A percentile compares a stretch with the other conserved stretches of the same genome.
Conservation (phyloP, 2,888 invertebrate species). For the Serripes groenlandicus region DNA sequence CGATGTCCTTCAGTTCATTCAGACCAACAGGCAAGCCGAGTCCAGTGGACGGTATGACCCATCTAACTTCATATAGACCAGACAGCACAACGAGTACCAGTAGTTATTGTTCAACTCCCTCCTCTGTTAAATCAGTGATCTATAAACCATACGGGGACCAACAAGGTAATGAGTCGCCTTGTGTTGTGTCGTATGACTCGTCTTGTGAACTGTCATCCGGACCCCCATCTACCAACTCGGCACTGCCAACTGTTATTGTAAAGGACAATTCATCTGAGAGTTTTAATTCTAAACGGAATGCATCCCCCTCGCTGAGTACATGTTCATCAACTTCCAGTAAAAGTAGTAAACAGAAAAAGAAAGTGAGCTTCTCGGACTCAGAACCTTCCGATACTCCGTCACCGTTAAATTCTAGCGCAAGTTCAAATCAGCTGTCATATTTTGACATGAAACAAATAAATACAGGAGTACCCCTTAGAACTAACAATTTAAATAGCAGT, state of each 20-base stretch:
- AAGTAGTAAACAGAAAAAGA: conserved; percentile 71
- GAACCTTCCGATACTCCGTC: conserved; percentile 70
- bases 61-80: conserved; percentile 68
- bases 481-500: conserved; percentile 9
- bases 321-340: conserved; percentile 64
- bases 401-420: conserved; percentile 62
- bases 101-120: conserved; percentile 80
- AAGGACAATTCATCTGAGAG: conserved; percentile 38
- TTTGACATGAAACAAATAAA: conserved; percentile 54
- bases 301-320: conserved; percentile 67
- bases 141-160: conserved; percentile 69
- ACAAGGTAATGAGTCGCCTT: conserved; percentile 44
- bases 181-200: conserved; percentile 57
- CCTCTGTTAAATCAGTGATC: conserved; percentile 78
- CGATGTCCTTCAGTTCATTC: conserved; percentile 71
- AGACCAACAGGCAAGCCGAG: conserved; percentile 52
- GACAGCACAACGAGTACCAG: conserved; percentile 80
- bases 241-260: conserved; percentile 54
- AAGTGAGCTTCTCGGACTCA: conserved; percentile 78
- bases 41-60: conserved; percentile 44
- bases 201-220: conserved; percentile 58
- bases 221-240: conserved; percentile 21
- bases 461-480: conserved; percentile 18
- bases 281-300: conserved; percentile 48
- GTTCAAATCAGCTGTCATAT: conserved; percentile 55